These are phyloP conservation scores for Aleiodes leptofemur DNA, from an alignment of 2,888 invertebrate genomes.

Conservation along the genomic window DNA sequence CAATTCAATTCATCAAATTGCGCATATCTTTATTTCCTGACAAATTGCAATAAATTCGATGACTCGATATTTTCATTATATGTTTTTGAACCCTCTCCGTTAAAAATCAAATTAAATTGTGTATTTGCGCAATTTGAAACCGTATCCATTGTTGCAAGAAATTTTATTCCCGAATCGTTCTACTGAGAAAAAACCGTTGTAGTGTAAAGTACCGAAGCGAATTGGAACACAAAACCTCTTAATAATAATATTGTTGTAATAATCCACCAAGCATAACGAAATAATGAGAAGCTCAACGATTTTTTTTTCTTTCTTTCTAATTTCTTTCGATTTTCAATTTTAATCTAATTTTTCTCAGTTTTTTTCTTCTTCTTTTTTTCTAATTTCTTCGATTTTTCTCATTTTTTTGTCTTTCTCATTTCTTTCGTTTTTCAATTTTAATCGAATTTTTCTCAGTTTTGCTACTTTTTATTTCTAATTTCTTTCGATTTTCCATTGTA, in stretches of 20 bases:
- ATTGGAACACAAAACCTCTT: constrained; percentile 10
- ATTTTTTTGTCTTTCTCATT: too few relatives aligned
- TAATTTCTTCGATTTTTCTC: too few relatives aligned
- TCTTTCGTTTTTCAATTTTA: too few relatives aligned
- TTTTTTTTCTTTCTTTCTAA: not conserved
- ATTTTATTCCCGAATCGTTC: constrained; percentile 16
- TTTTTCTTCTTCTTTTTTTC: too few relatives aligned
- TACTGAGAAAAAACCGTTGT: constrained; percentile 6
- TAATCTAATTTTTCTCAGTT: not conserved
- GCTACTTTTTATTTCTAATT: too few relatives aligned
- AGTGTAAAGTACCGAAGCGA: constrained; percentile 20
- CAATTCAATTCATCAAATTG: too few relatives aligned
- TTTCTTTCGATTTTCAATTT: not conserved
- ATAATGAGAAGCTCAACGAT: constrained; percentile 32
- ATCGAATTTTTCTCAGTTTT: too few relatives aligned
- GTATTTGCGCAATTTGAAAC: constrained; percentile 31
- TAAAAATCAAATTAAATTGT: not conserved
- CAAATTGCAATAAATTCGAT: too few relatives aligned
- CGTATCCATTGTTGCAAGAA: constrained; percentile 35
- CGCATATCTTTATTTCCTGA: too few relatives aligned
- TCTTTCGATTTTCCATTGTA: too few relatives aligned
- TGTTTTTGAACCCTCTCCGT: not conserved
- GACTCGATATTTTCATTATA: constrained; percentile 19
- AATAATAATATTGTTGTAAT: constrained; percentile 16
- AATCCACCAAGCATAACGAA: constrained; percentile 32